Conservation (phyloP, 2,888 invertebrate genomes). For the Ennomos quercinarius region DNA sequence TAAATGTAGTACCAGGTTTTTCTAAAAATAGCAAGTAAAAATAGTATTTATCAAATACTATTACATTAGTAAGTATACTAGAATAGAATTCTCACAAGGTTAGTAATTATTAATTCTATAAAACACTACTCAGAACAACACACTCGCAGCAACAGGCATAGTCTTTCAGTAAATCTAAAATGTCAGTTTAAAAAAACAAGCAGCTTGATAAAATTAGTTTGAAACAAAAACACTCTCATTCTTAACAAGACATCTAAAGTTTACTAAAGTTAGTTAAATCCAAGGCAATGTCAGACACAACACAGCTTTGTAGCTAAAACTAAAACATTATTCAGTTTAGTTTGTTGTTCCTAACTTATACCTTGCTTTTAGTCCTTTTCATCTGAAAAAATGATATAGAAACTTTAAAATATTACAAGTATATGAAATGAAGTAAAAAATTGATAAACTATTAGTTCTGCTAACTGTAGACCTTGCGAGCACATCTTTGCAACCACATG, state of each 20-base stretch:
- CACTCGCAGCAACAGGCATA: constrained; percentile 6
- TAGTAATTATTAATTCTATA: neutral
- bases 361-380: constrained; percentile 67
- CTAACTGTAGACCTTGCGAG: too few species aligned
- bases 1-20: too few species aligned
- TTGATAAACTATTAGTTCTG: too few species aligned
- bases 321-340: constrained; percentile 28
- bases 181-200: neutral
- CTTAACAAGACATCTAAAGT: neutral
- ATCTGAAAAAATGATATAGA: constrained; percentile 68
- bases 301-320: neutral
- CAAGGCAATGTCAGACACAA: constrained; percentile 8
- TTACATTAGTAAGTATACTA: too few species aligned
- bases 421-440: neutral
- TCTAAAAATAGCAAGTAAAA: too few species aligned
- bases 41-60: too few species aligned
- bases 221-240: constrained; percentile 15
- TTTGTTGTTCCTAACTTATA: constrained; percentile 63
- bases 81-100: too few species aligned
- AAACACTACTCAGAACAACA: neutral
- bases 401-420: constrained; percentile 29
- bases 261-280: constrained; percentile 13
- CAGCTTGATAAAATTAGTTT: constrained; percentile 3
- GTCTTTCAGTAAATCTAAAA: constrained; percentile 2
- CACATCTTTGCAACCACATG: too few species aligned